Evolutionary conservation across 2,888 invertebrate species (phyloP), one percentile per base, ranked within the genome.

Genomic region (Lepidochitona cinerea): DNA sequence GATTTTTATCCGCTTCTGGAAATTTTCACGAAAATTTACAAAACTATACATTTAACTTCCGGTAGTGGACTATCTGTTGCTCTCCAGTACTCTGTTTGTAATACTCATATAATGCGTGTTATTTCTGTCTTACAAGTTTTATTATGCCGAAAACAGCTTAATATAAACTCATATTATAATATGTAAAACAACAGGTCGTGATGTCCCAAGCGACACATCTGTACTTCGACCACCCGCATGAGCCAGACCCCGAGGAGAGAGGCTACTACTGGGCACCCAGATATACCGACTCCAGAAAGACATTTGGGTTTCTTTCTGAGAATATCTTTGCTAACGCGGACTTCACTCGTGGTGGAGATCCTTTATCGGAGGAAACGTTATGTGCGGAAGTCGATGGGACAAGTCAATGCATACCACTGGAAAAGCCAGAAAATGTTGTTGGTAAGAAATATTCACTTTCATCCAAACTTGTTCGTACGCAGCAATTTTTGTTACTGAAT

Each of bases 221-320:
- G 7, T 88, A 87, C 70, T 83, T 87, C 69, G 87, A 88, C 74
- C 88, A 88, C 37, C 87, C 87, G 6, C 81, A 88, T 65, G 88
- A 87, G 69, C 86, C 86, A 0, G 86, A 87, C 71, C 87, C 87
- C 0, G 81, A 82, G 71, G 88, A 88, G 73, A 78, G 87, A 29
- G 90, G 90, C 4, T 74, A 87, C 33, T 86, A 87, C 75, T 90
- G 90, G 90, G 89, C 89, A 0, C 80, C 88, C 0, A 79, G 88
- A 23, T 89, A 81, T 74, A 83, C 86, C 7, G 84, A 85, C 77
- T 85, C 86, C 1, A 71, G 77, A 5, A 88, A 85, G 69, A 78
- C 83, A 1, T 87, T 87, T 68, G 74, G 80, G 7, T 86, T 85
- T 68, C 77, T 85, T 75, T 86, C 89, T 9, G 85, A 83, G 37